Percentiles rank a stretch among this genome's conserved stretches.
Conservation (phyloP, 2,888 invertebrate species). For the Griposia aprilina region DNA sequence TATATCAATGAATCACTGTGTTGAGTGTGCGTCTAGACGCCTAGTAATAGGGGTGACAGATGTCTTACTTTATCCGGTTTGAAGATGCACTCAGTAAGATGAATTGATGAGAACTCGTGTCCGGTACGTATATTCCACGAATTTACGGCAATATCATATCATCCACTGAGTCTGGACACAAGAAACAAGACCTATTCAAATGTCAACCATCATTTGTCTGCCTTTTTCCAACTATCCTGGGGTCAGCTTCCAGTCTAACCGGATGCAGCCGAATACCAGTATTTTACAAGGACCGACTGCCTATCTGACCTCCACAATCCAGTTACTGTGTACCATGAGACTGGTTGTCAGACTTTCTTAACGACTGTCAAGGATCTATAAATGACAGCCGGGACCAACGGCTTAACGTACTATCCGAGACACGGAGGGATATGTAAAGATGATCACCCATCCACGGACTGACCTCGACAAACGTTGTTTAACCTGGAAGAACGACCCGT, state of each 20-base stretch:
- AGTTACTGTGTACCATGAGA: not conserved
- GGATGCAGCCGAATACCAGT: not conserved
- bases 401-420: too few relatives aligned
- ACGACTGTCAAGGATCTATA: not conserved
- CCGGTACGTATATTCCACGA: not conserved
- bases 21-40: slow-evolving; percentile 37
- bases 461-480: not conserved
- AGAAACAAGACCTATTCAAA: not conserved
- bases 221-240: not conserved
- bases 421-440: too few relatives aligned
- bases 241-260: not conserved
- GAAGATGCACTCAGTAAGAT: not conserved
- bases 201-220: not conserved
- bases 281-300: not conserved
- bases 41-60: slow-evolving; percentile 25
- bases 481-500: not conserved
- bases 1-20: slow-evolving; percentile 45
- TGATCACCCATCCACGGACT: too few relatives aligned
- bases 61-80: slow-evolving; percentile 15
- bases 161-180: not conserved
- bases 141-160: not conserved
- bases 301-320: not conserved
- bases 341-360: not conserved
- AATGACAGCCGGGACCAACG: not conserved
- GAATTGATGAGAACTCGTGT: not conserved